Base-by-base conservation (phyloP, 1,140 invertebrate genomes). In the Ladona fulva region DNA sequence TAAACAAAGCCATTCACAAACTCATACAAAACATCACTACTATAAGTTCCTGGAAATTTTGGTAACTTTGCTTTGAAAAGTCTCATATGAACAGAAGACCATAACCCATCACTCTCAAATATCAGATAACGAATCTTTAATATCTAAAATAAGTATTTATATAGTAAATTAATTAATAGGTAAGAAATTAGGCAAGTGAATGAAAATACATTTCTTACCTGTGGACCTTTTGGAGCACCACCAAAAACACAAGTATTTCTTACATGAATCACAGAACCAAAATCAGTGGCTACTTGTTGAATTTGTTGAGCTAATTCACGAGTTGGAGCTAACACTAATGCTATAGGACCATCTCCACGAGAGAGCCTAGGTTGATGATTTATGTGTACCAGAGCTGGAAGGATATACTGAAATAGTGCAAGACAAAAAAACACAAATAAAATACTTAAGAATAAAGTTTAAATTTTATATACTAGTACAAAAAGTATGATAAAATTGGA, bases 221-320 rank as follows among this genome's bases (percentile, higher is more conserved):
- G 95, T 16, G 92, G 91, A 8, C 92, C 92, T 84, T 95, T 95
- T 0, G 93, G 92, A 0, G 95, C 94, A 11, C 96, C 96, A 75
- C 96, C 96, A 86, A 96, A 97, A 12, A 96, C 91, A 82, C 95
- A 97, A 1, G 92, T 94, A 82, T 94, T 94, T 75, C 92, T 85
- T 7, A 96, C 90, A 82, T 90, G 88, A 0, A 94, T 92, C 24
- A 89, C 89, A 0, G 89, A 84, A 74, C 94, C 94, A 86, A 96
- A 97, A 78, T 95, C 93, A 74, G 87, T 89, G 0, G 95, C 94
- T n/a, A 97, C 94, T 87, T 94, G 90, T 81, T 94, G 90, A 79
- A 95, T 94, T 82, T 95, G 94, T 79, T 94, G 93, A 0, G 94
- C 94, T n/a, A 95, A 85, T 83, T 95, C 94, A 81, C 94, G 85